These are phyloP conservation scores for Ariopsis seemanni DNA, from an alignment of 2,113 vertebrate genomes.

Conservation along the genomic window DNA sequence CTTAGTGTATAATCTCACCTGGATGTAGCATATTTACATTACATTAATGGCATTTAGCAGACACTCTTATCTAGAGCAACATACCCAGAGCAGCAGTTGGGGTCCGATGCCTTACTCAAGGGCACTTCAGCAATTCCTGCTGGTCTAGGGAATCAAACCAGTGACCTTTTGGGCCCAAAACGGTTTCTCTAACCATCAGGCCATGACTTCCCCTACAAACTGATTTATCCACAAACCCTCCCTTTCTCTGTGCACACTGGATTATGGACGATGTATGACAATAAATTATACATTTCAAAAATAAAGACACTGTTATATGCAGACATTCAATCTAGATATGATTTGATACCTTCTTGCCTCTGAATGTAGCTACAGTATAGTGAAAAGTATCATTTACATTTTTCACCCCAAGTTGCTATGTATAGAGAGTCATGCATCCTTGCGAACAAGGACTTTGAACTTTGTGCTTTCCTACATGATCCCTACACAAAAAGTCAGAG, in stretches of 20 bases:
- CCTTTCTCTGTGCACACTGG: background rate
- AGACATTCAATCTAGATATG: background rate
- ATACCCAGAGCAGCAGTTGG: too few species aligned
- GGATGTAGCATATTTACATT: background rate
- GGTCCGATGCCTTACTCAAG: too few species aligned
- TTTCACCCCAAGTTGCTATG: background rate
- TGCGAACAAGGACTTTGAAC: constrained; percentile 1
- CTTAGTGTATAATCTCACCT: background rate
- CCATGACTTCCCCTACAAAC: too few species aligned
- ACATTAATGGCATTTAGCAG: too few species aligned
- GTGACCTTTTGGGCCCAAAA: too few species aligned
- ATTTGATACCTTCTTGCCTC: background rate
- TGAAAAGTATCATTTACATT: background rate
- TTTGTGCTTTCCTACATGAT: background rate
- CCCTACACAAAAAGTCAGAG: background rate
- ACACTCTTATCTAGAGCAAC: too few species aligned
- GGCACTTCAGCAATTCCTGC: too few species aligned
- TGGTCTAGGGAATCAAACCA: too few species aligned
- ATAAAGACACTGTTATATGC: background rate
- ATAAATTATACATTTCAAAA: background rate
- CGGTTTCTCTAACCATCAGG: too few species aligned
- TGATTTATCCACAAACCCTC: background rate
- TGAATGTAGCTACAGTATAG: background rate
- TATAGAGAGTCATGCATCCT: background rate
- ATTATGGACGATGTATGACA: background rate